A percentile compares a stretch with the other conserved stretches of the same genome.
Conservation (phyloP, 2,888 invertebrate genomes). For the Acanthoscelides obtectus region DNA sequence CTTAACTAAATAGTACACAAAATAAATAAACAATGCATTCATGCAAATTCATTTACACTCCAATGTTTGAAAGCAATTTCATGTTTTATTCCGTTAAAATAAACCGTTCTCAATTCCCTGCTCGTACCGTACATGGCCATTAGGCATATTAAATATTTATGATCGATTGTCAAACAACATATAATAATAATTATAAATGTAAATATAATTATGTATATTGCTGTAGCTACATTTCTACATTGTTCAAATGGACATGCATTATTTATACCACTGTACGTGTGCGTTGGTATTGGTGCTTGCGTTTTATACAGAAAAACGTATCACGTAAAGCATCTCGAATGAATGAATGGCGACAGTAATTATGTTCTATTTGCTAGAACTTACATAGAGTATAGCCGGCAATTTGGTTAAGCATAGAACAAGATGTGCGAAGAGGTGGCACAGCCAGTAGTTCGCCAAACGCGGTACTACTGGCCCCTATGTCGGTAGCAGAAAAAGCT, state of each 20-base stretch:
- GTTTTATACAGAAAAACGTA: not conserved
- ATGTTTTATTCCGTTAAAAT: not conserved
- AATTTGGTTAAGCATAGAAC: no score
- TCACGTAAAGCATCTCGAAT: not conserved
- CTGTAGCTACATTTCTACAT: conserved; percentile 15
- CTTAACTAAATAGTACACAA: no score
- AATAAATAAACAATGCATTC: not conserved
- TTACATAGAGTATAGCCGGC: no score
- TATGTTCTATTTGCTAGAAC: not conserved
- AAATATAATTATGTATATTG: conserved; percentile 23
- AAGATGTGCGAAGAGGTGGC: no score
- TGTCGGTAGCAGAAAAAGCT: no score
- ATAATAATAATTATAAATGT: conserved; percentile 18
- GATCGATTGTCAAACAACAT: conserved; percentile 7
- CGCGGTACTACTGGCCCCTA: no score
- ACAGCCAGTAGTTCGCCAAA: no score
- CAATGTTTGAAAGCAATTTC: not conserved
- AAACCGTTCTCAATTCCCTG: not conserved
- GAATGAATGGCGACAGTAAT: not conserved
- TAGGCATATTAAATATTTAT: conserved; percentile 7
- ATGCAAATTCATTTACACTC: not conserved
- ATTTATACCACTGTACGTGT: not conserved
- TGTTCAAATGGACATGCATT: conserved; percentile 21
- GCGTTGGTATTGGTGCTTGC: not conserved
- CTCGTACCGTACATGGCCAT: not conserved